phyloP scores from a whole-genome alignment of 53 echinoderm and acorn worm genomes.

The Temnopleurus reevesii region DNA sequence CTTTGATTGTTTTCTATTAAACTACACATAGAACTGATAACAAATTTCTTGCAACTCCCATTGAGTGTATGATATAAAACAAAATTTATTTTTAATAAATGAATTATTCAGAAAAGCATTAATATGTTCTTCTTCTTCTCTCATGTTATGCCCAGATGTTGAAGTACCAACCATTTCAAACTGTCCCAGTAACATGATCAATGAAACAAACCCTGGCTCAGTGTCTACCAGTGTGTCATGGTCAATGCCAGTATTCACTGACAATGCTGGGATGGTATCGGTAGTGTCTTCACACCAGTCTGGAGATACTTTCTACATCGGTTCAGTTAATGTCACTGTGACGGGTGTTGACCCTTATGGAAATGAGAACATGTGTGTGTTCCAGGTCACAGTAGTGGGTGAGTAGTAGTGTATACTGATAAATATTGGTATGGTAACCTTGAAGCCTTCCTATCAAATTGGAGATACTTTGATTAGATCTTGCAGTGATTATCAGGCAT shows the following conservation, averaged over 20 bases:
- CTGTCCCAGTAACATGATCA: constrained; percentile 64
- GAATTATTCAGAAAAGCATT: not conserved
- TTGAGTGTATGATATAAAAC: too few species aligned
- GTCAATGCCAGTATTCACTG: constrained; percentile 61
- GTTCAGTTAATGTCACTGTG: constrained; percentile 19
- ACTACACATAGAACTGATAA: too few species aligned
- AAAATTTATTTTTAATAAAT: too few species aligned
- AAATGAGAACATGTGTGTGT: constrained; percentile 48
- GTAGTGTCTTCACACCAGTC: constrained; percentile 42
- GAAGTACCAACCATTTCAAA: constrained; percentile 58
- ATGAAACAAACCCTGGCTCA: constrained; percentile 31
- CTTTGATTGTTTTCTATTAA: too few species aligned
- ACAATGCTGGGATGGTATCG: constrained; percentile 45
- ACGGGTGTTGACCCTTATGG: constrained; percentile 55
- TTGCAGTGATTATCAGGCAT: too few species aligned
- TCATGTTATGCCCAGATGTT: constrained; percentile 31
- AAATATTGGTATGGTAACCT: too few species aligned
- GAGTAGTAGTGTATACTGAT: not conserved
- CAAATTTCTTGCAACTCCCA: too few species aligned
- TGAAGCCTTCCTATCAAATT: too few species aligned
- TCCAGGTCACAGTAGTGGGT: constrained; percentile 68
- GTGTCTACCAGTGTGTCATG: constrained; percentile 48
- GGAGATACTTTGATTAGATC: too few species aligned
- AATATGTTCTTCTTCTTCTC: not conserved
- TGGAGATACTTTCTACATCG: constrained; percentile 40